These are phyloP conservation scores for Clytia hemisphaerica DNA, from an alignment of 30 jellyfish, hydroid and myxozoan genomes.

Conservation along the genomic window DNA sequence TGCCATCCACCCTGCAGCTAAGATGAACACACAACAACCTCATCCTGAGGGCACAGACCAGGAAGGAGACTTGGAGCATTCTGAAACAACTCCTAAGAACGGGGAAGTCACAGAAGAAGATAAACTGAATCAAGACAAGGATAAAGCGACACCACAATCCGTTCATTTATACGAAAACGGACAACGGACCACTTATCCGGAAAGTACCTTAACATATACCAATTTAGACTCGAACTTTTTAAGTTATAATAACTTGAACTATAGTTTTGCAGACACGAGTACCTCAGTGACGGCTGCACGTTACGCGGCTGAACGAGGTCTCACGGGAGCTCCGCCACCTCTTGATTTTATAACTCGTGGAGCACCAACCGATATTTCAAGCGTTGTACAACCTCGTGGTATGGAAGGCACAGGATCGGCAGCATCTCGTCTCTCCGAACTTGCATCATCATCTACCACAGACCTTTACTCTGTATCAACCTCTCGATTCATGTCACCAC, in stretches of 20 bases:
- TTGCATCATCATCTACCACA: conserved; percentile 40
- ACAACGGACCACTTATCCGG: conserved; percentile 33
- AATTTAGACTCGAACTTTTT: conserved; percentile 32
- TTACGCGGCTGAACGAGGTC: conserved; percentile 5
- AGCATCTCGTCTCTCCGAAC: conserved; percentile 26
- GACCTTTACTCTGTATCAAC: conserved; percentile 18
- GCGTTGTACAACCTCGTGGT: background rate
- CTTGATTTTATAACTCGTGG: background rate
- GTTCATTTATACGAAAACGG: background rate
- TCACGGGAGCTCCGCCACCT: conserved; percentile 3
- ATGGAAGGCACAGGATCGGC: conserved; percentile 17
- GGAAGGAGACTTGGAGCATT: too few species aligned
- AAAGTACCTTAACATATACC: conserved; percentile 21
- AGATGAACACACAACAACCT: too few species aligned
- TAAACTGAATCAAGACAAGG: background rate
- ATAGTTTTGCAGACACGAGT: conserved; percentile 17
- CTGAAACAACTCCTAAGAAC: conserved; percentile 1
- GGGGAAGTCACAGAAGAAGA: background rate
- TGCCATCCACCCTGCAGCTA: too few species aligned
- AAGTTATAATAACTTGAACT: conserved; percentile 24
- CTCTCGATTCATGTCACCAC: conserved; percentile 25
- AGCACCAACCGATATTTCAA: conserved; percentile 9
- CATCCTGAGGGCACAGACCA: too few species aligned
- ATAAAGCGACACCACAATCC: background rate
- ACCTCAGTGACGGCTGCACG: conserved; percentile 16